phyloP scores from a whole-genome alignment of 2,113 vertebrate species.

The Corvus moneduloides region DNA sequence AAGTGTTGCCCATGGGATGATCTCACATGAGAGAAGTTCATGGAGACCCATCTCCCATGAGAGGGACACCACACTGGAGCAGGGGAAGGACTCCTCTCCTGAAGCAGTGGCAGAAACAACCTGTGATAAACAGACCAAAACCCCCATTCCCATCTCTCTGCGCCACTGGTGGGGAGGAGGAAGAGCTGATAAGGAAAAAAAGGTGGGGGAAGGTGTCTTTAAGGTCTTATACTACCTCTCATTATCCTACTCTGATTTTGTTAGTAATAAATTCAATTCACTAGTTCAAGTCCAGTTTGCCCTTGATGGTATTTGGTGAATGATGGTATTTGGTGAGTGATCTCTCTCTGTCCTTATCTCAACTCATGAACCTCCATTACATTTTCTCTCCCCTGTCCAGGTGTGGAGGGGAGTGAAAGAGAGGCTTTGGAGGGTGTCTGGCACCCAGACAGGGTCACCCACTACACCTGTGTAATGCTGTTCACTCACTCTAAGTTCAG shows the following conservation, averaged over 20 bases:
- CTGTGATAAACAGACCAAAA: neutral
- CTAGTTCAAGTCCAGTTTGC: neutral
- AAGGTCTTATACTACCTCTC: neutral
- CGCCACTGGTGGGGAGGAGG: neutral
- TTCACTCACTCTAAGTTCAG: neutral
- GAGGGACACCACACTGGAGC: neutral
- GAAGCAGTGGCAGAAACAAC: neutral
- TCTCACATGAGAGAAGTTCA: rapidly evolving
- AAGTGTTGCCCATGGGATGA: neutral
- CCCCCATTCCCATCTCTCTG: neutral
- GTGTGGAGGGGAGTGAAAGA: neutral
- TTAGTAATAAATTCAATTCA: neutral
- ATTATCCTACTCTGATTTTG: neutral
- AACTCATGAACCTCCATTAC: neutral
- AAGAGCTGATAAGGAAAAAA: neutral
- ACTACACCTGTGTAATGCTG: neutral
- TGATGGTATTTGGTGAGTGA: neutral
- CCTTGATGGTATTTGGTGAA: rapidly evolving
- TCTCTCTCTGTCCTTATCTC: neutral
- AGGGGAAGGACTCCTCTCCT: neutral
- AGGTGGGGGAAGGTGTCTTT: neutral
- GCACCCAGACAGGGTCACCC: neutral
- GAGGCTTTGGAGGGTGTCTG: neutral
- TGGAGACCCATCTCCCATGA: neutral
- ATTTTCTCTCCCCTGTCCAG: neutral